Evolutionary conservation across 2,888 invertebrate genomes (phyloP).

Genomic region (Omphaloscelis lunosa): DNA sequence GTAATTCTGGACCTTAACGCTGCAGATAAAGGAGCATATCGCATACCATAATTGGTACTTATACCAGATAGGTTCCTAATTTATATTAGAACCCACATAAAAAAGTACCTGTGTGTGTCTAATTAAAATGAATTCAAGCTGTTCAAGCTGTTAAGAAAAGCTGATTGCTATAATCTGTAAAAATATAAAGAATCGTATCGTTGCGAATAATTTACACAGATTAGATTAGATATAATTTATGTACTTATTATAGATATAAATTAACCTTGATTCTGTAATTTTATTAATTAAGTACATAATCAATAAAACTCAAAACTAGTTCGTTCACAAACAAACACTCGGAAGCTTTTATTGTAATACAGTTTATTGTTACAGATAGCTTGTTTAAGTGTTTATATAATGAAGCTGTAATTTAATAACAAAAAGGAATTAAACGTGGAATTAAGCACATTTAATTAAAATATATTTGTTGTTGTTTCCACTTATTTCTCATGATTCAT

Average conservation of each 20-base stretch:
- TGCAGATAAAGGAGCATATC: no score
- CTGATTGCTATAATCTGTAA: not conserved
- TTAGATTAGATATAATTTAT: constrained; percentile 25
- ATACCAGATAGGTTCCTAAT: no score
- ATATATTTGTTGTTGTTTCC: not conserved
- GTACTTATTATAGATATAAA: not conserved
- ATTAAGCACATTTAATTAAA: no score
- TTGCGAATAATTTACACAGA: constrained; percentile 17
- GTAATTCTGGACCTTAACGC: no score
- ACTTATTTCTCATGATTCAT: no score
- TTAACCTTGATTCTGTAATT: not conserved
- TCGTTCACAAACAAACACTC: not conserved
- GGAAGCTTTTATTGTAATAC: not conserved
- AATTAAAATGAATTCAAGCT: no score
- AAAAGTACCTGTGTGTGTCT: no score
- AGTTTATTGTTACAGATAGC: not conserved
- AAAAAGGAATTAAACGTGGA: not conserved
- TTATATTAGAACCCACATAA: no score
- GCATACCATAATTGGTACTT: no score
- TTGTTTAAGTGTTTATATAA: no score
- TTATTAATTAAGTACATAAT: not conserved
- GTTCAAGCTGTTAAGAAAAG: no score
- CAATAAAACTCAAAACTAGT: not conserved
- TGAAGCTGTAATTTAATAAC: no score
- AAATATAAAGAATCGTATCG: constrained; percentile 12